Conservation (phyloP, 2,888 invertebrate genomes). For the Coelopa pilipes region DNA sequence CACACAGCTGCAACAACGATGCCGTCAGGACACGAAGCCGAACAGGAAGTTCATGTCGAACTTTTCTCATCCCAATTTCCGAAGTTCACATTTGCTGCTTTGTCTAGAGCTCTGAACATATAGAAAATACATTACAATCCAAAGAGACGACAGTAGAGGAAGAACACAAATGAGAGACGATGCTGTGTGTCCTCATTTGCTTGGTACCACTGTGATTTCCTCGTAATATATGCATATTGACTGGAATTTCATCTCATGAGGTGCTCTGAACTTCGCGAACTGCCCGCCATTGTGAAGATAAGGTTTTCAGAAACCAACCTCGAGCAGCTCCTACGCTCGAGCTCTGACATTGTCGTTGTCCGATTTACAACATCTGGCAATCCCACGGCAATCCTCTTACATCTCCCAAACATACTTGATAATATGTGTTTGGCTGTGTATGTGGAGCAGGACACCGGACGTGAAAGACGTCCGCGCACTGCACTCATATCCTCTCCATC, state of each 20-base stretch:
- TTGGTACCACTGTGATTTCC: no score
- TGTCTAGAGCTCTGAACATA: neutral
- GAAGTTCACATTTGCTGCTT: neutral
- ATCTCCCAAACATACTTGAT: no score
- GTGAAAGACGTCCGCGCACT: slow-evolving; percentile 7
- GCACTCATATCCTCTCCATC: neutral
- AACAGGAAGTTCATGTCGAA: neutral
- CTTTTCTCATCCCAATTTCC: slow-evolving; percentile 7
- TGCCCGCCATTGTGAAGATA: no score
- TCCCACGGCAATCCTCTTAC: no score
- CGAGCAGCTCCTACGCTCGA: no score
- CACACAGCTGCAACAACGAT: neutral
- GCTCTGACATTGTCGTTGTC: no score
- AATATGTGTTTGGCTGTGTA: neutral
- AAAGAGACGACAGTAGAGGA: neutral
- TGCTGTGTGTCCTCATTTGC: neutral
- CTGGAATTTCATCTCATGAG: no score
- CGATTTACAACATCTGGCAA: no score
- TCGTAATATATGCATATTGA: no score
- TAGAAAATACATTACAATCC: no score
- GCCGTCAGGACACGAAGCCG: neutral
- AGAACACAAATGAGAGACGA: neutral
- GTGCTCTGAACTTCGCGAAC: no score
- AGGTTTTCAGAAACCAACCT: no score
- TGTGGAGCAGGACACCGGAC: slow-evolving; percentile 4